phyloP scores from a whole-genome alignment of 1,140 invertebrate species.

The Latrodectus geometricus region DNA sequence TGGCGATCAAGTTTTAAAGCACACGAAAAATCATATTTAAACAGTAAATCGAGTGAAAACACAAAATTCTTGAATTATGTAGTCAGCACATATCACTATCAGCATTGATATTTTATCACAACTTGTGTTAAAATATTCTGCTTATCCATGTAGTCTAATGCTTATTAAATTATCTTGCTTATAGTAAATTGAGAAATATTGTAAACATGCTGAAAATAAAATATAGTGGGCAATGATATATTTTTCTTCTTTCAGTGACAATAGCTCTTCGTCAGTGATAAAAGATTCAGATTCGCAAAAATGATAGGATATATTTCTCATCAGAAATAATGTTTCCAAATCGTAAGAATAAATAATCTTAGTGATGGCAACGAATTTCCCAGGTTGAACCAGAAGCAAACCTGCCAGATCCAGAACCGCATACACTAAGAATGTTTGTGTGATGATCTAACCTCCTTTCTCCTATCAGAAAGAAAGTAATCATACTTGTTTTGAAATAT shows the following conservation, averaged over 20 bases:
- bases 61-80: no score
- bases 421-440: conserved; percentile 8
- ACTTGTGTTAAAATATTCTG: no score
- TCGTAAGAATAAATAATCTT: neutral
- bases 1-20: no score
- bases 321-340: neutral
- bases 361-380: conserved; percentile 56
- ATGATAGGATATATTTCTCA: neutral
- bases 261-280: neutral
- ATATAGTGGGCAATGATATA: neutral
- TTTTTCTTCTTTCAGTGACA: neutral
- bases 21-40: no score
- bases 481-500: no score
- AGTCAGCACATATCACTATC: no score
- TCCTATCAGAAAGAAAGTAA: conserved; percentile 19
- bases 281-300: neutral
- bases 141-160: no score
- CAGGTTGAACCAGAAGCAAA: conserved; percentile 45
- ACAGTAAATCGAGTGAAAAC: no score
- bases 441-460: conserved; percentile 46
- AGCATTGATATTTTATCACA: no score
- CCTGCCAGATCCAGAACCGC: conserved; percentile 31
- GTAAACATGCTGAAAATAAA: neutral
- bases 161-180: no score
- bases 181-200: no score